Percentiles rank a stretch among this genome's conserved stretches.
Evolutionary conservation across 1,140 invertebrate genomes (phyloP).

Genomic region (Sycophila sp.): DNA sequence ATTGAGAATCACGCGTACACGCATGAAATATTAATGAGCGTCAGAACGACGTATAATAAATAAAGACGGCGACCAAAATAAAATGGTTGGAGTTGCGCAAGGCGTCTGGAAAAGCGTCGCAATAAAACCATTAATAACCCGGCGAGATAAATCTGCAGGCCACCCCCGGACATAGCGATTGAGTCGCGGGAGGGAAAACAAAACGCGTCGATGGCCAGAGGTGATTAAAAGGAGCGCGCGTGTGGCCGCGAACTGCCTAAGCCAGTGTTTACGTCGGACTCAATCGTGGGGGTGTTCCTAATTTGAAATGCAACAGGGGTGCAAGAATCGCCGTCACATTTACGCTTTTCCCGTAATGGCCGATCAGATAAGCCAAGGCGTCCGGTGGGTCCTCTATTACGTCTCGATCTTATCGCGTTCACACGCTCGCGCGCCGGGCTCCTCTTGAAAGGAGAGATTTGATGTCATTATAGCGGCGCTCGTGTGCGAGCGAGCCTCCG

Average conservation of each 20-base stretch:
- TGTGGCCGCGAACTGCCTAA: conserved; percentile 14
- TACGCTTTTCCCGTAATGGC: conserved; percentile 50
- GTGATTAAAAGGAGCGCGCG: conserved; percentile 16
- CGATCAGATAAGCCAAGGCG: conserved; percentile 50
- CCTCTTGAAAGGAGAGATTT: conserved; percentile 11
- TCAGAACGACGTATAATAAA: conserved; percentile 8
- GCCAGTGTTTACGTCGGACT: not conserved
- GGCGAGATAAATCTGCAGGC: not conserved
- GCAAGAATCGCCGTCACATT: conserved; percentile 41
- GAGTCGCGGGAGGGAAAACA: conserved; percentile 13
- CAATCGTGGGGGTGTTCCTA: conserved; percentile 14
- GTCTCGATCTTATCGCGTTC: conserved; percentile 50
- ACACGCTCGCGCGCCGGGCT: conserved; percentile 46
- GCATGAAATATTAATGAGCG: conserved; percentile 15
- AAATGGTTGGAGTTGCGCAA: not conserved
- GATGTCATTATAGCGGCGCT: conserved; percentile 49
- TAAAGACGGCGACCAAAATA: not conserved
- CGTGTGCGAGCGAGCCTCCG: not conserved
- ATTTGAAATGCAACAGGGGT: conserved; percentile 23
- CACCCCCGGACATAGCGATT: not conserved
- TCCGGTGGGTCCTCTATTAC: conserved; percentile 41
- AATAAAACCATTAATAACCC: conserved; percentile 26
- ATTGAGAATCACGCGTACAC: not conserved
- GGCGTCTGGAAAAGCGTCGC: not conserved
- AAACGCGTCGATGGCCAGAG: conserved; percentile 18